Base-by-base conservation (phyloP, 2,888 invertebrate genomes). In the Ceriagrion tenellum region DNA sequence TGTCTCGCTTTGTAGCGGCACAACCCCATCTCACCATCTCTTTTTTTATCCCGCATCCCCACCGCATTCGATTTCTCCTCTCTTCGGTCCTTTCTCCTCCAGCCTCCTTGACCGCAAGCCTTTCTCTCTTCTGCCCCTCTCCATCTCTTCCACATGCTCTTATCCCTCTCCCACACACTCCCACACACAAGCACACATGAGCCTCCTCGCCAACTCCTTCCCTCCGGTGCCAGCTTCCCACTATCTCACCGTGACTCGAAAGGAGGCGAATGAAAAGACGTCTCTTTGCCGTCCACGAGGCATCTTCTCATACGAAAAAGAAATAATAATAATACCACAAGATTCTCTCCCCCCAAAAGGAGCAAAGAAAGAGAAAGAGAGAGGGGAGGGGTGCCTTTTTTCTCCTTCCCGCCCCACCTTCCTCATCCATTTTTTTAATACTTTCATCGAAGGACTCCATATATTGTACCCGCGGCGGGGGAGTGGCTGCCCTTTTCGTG, bases 401-500 rank as follows among this genome's bases (percentile, higher is more conserved):
- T 81, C 20, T 20, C 59, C 59, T 35, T 81, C 20, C 2, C 59
- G 10, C 16, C 59, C 59, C 12, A 20, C 59, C 8, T 81, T 35
- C 35, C 81, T 30, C 81, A 35, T 47, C 47, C 47, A n/a, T 81
- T 35, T 35, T 81, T 81, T 81, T n/a, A 12, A 16, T 20, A 35
- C 56, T 63, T 56, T 93, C 74, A 74, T 74, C 47, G 69, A 93
- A 93, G 35, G 26, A 93, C 74, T 93, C 69, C 93, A 13, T 59
- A 63, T 63, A 63, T 91, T 91, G 26, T 40, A 40, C 69, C 81
- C 26, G 93, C 35, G 89, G 56, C 56, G 8, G 56, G n/a, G 8
- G 69, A 93, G 93, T 69, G 93, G 69, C 93, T 91, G 40, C 55
- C 91, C 91, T 93, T 93, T 93, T 93, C 47, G 69, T 69, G 35